Base-by-base conservation (phyloP, 2,797 vertebrate species). In the Halcyon badia region DNA sequence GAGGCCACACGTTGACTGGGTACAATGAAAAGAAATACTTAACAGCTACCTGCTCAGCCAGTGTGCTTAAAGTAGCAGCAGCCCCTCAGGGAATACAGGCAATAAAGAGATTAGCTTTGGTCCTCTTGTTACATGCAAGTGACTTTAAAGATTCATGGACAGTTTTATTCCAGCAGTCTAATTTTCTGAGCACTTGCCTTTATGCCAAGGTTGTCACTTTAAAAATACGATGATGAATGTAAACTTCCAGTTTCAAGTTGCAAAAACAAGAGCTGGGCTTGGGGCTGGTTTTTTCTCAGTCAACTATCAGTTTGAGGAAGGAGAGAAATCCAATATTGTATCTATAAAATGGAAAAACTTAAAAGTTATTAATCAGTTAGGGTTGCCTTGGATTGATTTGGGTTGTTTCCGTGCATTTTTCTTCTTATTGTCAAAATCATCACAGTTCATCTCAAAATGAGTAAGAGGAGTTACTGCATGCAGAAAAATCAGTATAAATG, bases 141-240 rank as follows among this genome's bases (percentile, higher is more conserved):
- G 78, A 62, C 56, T 96, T 96, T 88, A 91, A 94, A 86, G 83
- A 88, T 95, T 96, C 85, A 87, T 66, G 39, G 48, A n/a, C 37
- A 39, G 30, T 93, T 93, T 90, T 93, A 66, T 84, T 95, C 65
- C 78, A 94, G 62, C 66, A 82, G 39, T 70, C 51, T 48, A 70
- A 31, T 91, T 86, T 95, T 96, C 81, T 90, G 72, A 91, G 75
- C 49, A 28, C 44, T 94, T 92, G 73, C 26, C 44, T 85, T 90
- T 78, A 33, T 78, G n/a, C 54, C 31, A 64, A 37, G 19, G 21
- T 52, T 95, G 64, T 89, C 73, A 83, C 44, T 91, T 84, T 0
- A n/a, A 76, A 93, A 94, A 68, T 64, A 22, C 1, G 22, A 46
- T 73, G 62, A 30, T 62, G 48, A 88, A 76, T 52, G 31, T 81